These are phyloP conservation scores for Parazoanthus atlanticus DNA, from an alignment of 92 coral and sea anemone genomes.

Conservation along the genomic window DNA sequence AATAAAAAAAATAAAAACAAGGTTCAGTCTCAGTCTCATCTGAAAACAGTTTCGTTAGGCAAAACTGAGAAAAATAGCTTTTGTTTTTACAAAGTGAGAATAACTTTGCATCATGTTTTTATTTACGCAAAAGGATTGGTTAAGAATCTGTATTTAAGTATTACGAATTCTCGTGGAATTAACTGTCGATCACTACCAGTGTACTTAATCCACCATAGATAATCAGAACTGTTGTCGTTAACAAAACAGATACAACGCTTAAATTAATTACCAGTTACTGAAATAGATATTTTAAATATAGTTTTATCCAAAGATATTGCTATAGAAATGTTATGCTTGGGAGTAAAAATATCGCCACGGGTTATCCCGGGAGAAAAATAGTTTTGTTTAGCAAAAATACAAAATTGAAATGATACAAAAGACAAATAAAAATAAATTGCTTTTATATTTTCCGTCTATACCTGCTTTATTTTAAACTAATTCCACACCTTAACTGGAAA, in stretches of 20 bases:
- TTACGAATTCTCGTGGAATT: not conserved
- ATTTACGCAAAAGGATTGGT: too few relatives aligned
- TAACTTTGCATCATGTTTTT: too few relatives aligned
- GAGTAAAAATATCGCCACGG: not conserved
- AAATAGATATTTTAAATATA: slow-evolving; percentile 4
- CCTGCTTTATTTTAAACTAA: slow-evolving; percentile 17
- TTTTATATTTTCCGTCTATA: not conserved
- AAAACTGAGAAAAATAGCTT: too few relatives aligned
- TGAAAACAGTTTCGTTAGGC: too few relatives aligned
- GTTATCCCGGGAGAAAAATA: not conserved
- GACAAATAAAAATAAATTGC: not conserved
- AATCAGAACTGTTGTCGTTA: not conserved
- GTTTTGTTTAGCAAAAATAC: not conserved
- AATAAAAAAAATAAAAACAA: too few relatives aligned
- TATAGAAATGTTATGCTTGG: not conserved
- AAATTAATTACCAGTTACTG: not conserved
- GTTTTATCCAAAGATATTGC: not conserved
- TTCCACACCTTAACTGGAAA: slow-evolving; percentile 25
- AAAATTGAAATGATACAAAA: not conserved
- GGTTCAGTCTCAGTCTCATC: too few relatives aligned
- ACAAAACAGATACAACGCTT: not conserved
- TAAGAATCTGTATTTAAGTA: too few relatives aligned
- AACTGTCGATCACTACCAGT: not conserved
- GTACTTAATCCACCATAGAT: not conserved
- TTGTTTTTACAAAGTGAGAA: too few relatives aligned